These are phyloP conservation scores for Tetraneura akinire DNA, from an alignment of 1,140 invertebrate genomes.

Conservation along the genomic window DNA sequence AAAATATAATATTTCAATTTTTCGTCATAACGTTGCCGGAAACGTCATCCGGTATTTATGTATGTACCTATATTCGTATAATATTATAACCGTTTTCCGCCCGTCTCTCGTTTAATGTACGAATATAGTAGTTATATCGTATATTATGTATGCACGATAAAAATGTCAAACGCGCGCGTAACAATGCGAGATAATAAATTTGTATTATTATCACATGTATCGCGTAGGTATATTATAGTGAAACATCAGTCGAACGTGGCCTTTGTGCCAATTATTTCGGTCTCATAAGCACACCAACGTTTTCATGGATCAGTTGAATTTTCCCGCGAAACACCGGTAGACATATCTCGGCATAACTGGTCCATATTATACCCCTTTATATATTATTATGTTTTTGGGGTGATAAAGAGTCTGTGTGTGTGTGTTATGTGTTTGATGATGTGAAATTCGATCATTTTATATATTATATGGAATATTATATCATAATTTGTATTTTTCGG, in stretches of 20 bases:
- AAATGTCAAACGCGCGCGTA: conserved; percentile 2
- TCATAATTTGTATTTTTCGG: background rate
- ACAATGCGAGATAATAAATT: conserved; percentile 20
- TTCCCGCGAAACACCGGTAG: background rate
- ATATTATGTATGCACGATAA: background rate
- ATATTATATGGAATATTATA: background rate
- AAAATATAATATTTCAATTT: background rate
- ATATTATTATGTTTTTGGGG: conserved; percentile 20
- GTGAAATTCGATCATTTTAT: conserved; percentile 2
- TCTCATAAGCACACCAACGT: conserved; percentile 35
- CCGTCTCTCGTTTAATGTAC: too few relatives aligned
- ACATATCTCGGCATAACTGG: background rate
- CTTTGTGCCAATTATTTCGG: conserved; percentile 49
- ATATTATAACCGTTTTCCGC: too few relatives aligned
- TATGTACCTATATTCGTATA: too few relatives aligned
- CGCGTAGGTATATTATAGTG: too few relatives aligned
- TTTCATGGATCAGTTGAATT: conserved; percentile 42
- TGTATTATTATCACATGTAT: conserved; percentile 29
- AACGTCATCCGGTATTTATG: background rate
- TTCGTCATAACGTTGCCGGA: background rate
- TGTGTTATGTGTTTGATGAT: background rate
- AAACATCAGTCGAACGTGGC: conserved; percentile 34
- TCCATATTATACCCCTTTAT: background rate
- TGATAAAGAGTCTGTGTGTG: too few relatives aligned
- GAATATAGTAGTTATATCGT: too few relatives aligned